Evolutionary conservation across 2,888 invertebrate genomes (phyloP).

Genomic region (Chironomus tentans): DNA sequence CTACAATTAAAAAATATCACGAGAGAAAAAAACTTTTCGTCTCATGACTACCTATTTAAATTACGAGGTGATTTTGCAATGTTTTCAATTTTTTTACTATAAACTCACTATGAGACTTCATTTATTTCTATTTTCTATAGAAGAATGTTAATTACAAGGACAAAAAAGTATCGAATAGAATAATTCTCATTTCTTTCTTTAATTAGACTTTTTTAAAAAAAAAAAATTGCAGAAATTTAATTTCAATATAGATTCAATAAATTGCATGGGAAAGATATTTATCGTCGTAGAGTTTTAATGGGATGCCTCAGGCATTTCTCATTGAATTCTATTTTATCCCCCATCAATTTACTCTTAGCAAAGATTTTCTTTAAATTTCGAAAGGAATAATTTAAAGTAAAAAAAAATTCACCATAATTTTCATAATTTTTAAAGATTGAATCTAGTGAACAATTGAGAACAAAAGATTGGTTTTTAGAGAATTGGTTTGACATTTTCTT

Average conservation of each 20-base stretch:
- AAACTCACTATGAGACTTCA: too few relatives aligned
- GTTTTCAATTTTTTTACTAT: too few relatives aligned
- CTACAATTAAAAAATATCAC: too few relatives aligned
- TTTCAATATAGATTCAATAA: background rate
- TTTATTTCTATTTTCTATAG: too few relatives aligned
- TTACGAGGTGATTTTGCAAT: too few relatives aligned
- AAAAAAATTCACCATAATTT: background rate
- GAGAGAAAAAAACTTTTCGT: too few relatives aligned
- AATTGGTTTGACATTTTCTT: background rate
- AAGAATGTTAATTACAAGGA: too few relatives aligned
- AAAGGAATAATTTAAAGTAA: background rate
- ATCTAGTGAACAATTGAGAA: conserved; percentile 18
- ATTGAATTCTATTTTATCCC: background rate
- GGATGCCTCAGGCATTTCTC: background rate
- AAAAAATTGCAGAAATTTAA: background rate
- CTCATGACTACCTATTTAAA: too few relatives aligned
- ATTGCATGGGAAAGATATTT: background rate
- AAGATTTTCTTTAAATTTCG: background rate
- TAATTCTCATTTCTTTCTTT: background rate
- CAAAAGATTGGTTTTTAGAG: conserved; percentile 11
- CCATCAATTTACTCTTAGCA: background rate
- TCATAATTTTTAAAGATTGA: background rate
- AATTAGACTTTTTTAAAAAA: background rate
- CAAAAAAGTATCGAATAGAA: too few relatives aligned
- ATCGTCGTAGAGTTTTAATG: background rate